Percentiles rank a stretch among this genome's conserved stretches.
Evolutionary conservation across 23 tunicate species (phyloP).

Genomic region (Ascidia mentula): DNA sequence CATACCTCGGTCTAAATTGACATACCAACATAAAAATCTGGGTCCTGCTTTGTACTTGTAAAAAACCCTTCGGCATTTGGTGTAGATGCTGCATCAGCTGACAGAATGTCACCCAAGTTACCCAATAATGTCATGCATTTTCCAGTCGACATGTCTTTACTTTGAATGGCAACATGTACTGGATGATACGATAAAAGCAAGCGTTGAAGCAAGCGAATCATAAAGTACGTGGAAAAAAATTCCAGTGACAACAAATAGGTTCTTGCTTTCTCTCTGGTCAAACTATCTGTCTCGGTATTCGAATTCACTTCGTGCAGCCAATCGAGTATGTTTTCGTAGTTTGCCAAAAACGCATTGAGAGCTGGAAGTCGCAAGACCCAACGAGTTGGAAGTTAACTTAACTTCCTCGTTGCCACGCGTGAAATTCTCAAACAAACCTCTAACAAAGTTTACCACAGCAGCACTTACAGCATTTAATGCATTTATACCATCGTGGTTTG

Average conservation of each 20-base stretch:
- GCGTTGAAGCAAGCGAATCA: slow-evolving; percentile 10
- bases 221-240: not conserved
- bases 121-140: not conserved
- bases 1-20: too few species aligned
- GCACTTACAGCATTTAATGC: not conserved
- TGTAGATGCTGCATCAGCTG: not conserved
- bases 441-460: slow-evolving; percentile 19
- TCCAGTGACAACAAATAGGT: not conserved
- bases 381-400: not conserved
- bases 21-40: too few species aligned
- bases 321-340: not conserved
- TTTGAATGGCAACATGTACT: slow-evolving; percentile 16
- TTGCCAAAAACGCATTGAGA: not conserved
- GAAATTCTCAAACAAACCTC: not conserved
- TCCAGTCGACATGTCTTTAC: not conserved
- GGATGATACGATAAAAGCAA: not conserved
- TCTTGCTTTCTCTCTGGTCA: too few species aligned
- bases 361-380: slow-evolving; percentile 18
- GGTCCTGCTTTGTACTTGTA: too few species aligned
- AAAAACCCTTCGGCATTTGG: not conserved
- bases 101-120: not conserved
- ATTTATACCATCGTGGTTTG: not conserved
- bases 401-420: not conserved
- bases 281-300: too few species aligned
- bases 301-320: not conserved